phyloP scores from a whole-genome alignment of 2,113 vertebrate species.

The Shinisaurus crocodilurus region DNA sequence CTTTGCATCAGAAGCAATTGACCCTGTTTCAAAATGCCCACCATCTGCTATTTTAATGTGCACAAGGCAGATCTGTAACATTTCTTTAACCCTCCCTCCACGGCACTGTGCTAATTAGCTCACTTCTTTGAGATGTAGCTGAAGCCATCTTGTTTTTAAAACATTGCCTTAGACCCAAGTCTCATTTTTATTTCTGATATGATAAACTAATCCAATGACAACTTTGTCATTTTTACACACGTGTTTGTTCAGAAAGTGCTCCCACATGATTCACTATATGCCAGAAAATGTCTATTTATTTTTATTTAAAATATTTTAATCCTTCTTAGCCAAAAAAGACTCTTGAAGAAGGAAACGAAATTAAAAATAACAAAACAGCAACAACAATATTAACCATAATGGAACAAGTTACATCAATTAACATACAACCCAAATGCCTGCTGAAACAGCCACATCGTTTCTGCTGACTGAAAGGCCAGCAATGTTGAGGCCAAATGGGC shows the following conservation, averaged over 20 bases:
- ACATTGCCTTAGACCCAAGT: constrained; percentile 38
- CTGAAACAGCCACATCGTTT: neutral
- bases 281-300: neutral
- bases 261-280: neutral
- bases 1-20: constrained; percentile 21
- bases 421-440: neutral
- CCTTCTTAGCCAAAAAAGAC: neutral
- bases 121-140: constrained; percentile 38
- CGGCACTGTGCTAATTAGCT: constrained; percentile 25
- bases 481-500: neutral
- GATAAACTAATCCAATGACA: neutral
- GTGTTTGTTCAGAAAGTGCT: neutral
- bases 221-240: neutral
- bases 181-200: constrained; percentile 16
- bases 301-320: neutral
- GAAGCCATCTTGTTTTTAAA: constrained; percentile 42
- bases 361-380: neutral
- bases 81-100: constrained; percentile 20
- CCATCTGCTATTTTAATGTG: constrained; percentile 38
- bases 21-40: constrained; percentile 20
- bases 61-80: neutral
- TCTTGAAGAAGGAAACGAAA: neutral
- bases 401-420: neutral
- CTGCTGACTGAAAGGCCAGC: neutral
- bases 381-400: neutral